Conservation (phyloP, 1,140 invertebrate genomes). For the Drosophila tani region DNA sequence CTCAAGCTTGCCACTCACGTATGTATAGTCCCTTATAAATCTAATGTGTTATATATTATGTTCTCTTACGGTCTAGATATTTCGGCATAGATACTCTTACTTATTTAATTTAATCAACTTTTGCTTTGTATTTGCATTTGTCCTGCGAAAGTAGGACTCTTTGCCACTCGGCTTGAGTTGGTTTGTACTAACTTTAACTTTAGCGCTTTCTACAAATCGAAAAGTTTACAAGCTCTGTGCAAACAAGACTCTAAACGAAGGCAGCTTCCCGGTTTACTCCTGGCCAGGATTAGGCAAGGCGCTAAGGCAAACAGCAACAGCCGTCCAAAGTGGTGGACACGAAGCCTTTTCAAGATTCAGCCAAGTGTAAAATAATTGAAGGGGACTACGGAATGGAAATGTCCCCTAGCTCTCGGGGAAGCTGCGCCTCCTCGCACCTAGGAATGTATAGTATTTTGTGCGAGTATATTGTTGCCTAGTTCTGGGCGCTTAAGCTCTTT, state of each 20-base stretch:
- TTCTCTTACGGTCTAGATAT: not conserved
- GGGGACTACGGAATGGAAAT: constrained; percentile 52
- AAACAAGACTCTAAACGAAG: constrained; percentile 54
- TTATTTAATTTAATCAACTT: not conserved
- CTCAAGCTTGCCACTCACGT: too few species aligned
- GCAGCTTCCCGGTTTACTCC: not conserved
- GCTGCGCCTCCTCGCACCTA: constrained; percentile 13
- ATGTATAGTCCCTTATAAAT: not conserved
- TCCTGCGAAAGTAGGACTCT: constrained; percentile 2
- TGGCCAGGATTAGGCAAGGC: constrained; percentile 33
- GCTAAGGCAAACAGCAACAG: constrained; percentile 22
- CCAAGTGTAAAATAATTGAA: constrained; percentile 65
- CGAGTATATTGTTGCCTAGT: constrained; percentile 47
- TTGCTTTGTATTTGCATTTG: not conserved
- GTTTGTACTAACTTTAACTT: constrained; percentile 53
- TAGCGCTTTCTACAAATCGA: constrained; percentile 50
- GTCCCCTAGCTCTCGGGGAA: constrained; percentile 16
- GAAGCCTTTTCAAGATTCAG: constrained; percentile 41
- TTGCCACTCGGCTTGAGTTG: constrained; percentile 4
- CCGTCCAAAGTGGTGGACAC: constrained; percentile 14
- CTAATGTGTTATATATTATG: not conserved
- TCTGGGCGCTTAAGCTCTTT: constrained; percentile 67
- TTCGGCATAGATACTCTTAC: not conserved
- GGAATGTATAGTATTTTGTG: constrained; percentile 29
- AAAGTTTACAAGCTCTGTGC: constrained; percentile 16